Percentiles rank a stretch among this genome's conserved stretches.
phyloP scores from a whole-genome alignment of 2,797 vertebrate species.

The Neostethus bicornis region DNA sequence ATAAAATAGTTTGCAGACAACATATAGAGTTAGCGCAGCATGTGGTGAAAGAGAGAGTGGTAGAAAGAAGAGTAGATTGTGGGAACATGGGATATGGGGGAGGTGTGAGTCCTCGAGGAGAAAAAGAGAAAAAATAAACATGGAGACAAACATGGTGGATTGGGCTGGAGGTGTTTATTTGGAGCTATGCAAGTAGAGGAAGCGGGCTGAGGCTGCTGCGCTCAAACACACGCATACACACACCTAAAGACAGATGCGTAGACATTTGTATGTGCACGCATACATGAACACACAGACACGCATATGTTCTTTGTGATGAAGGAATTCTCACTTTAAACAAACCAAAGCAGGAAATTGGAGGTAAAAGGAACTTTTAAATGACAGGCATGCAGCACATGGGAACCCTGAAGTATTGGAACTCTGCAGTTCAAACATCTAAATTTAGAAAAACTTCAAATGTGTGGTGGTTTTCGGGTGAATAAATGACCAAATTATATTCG shows the following conservation, averaged over 20 bases:
- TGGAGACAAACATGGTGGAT: conserved; percentile 64
- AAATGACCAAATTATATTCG: too few relatives aligned
- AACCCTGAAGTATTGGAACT: conserved; percentile 39
- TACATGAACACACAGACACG: conserved; percentile 13
- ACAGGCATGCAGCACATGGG: conserved; percentile 39
- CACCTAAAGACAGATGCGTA: conserved; percentile 5
- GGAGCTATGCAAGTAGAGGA: conserved; percentile 67
- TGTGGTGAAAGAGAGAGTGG: conserved; percentile 19
- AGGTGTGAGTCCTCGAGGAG: conserved; percentile 22
- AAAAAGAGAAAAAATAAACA: conserved; percentile 72
- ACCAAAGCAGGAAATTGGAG: conserved; percentile 67
- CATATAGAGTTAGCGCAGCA: not conserved
- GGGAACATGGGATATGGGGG: conserved; percentile 34
- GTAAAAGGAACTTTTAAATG: conserved; percentile 47
- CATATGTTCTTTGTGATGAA: conserved; percentile 50
- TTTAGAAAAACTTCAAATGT: not conserved
- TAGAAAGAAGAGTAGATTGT: conserved; percentile 44
- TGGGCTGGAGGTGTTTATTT: conserved; percentile 75
- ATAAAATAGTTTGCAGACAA: not conserved
- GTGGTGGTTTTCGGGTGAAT: too few relatives aligned
- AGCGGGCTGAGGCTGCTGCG: conserved; percentile 55
- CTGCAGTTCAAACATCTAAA: not conserved
- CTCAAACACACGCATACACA: conserved; percentile 18
- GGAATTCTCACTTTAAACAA: conserved; percentile 78
- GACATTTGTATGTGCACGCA: conserved; percentile 13